Base-by-base conservation (phyloP, 1,140 invertebrate species). In the Caenorhabditis latens region DNA sequence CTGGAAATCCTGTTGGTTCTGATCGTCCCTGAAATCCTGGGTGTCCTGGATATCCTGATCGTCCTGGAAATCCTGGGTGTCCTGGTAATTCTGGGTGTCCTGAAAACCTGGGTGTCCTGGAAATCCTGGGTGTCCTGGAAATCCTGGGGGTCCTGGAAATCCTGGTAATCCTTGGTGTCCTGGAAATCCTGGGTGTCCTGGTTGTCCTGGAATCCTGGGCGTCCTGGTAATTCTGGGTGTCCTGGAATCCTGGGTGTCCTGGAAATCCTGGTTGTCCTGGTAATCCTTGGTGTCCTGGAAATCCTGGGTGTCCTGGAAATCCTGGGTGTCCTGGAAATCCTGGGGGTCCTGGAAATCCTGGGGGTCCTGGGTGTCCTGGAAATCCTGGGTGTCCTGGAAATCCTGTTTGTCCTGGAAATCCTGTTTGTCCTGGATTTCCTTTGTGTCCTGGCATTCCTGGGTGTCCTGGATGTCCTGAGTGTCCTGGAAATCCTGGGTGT, bases 311-410 rank as follows among this genome's bases (percentile, higher is more conserved):
- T 32, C 32, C 32, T 32, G 32, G 32, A 32, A 32, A 32, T 32
- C 32, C 32, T 32, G 32, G 32, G 0, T 32, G 32, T 32, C 2
- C 32, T 32, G 32, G 32, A 32, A 90, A 61, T 65, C 95, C 94
- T 58, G 93, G 92, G 50, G 87, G 88, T 67, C 95, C 95, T 61
- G 88, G 71, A 9, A 90, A 14, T 65, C 95, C 95, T 86, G 92
- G 92, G 11, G 88, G 91, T 87, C 94, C 91, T 21, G 91, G 88
- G 32, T 90, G 90, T 63, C 94, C 94, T 63, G 90, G 85, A 19
- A 90, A 86, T 86, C 93, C 93, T 46, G 88, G 89, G 61, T 95
- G 94, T 88, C 96, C 95, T 87, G 92, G 94, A 88, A 95, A 93
- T 48, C 95, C 94, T 88, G 94, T 94, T 86, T 93, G 90, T 75